phyloP scores from a whole-genome alignment of 1,140 invertebrate species.

The Pseudomyrmex pallidus region DNA sequence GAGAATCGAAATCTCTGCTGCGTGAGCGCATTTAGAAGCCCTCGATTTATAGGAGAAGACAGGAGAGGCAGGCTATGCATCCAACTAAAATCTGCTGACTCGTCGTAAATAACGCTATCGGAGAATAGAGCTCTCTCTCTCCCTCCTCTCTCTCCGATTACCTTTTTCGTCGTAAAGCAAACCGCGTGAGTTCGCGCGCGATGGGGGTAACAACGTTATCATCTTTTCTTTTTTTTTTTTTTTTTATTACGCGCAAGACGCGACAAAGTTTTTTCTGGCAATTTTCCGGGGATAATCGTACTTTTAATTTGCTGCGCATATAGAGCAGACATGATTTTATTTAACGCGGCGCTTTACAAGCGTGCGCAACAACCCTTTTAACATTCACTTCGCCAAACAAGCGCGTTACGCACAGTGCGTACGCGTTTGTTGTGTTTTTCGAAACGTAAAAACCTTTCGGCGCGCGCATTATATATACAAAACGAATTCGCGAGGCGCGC shows the following conservation, averaged over 20 bases:
- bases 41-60: conserved; percentile 61
- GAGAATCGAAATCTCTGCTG: conserved; percentile 53
- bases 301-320: background rate
- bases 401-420: conserved; percentile 20
- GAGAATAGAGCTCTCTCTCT: background rate
- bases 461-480: conserved; percentile 24
- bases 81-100: conserved; percentile 58
- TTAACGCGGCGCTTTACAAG: conserved; percentile 41
- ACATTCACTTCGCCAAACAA: conserved; percentile 43
- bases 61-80: conserved; percentile 43
- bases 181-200: conserved; percentile 3
- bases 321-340: conserved; percentile 35
- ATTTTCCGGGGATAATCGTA: conserved; percentile 19
- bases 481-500: conserved; percentile 27
- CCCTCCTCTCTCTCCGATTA: conserved; percentile 35
- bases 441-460: conserved; percentile 30
- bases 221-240: background rate
- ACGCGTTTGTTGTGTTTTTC: conserved; percentile 30
- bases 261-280: conserved; percentile 25
- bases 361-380: conserved; percentile 45
- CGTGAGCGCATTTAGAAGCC: conserved; percentile 55
- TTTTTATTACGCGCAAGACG: conserved; percentile 25
- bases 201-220: conserved; percentile 36
- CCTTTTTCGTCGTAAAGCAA: conserved; percentile 55
- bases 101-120: conserved; percentile 44